Evolutionary conservation across 2,113 vertebrate genomes (phyloP).

Genomic region (Hyperopisus bebe): DNA sequence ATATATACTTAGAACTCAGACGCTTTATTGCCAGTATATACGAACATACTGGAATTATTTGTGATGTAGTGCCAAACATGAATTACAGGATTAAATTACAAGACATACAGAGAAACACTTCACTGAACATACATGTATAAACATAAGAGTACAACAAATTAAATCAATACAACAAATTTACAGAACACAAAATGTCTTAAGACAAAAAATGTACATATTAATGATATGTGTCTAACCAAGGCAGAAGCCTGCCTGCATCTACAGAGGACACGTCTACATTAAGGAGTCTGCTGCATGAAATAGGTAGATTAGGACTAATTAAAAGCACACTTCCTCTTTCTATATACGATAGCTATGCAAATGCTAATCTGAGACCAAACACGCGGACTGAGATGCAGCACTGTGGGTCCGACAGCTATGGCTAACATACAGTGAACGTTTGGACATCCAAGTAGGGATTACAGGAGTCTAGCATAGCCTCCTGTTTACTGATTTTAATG

Average conservation of each 20-base stretch:
- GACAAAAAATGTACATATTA: neutral
- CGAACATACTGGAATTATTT: neutral
- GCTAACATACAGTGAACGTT: neutral
- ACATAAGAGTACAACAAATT: neutral
- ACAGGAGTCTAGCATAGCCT: neutral
- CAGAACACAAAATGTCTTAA: neutral
- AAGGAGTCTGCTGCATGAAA: neutral
- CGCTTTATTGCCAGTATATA: neutral
- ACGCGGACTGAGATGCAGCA: neutral
- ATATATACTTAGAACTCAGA: neutral
- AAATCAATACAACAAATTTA: neutral
- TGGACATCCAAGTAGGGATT: neutral
- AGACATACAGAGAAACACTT: neutral
- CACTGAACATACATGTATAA: neutral
- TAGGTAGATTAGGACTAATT: neutral
- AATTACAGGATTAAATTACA: neutral
- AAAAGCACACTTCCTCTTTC: neutral
- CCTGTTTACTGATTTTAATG: neutral
- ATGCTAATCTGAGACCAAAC: neutral
- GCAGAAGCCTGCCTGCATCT: neutral
- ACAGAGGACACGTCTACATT: neutral
- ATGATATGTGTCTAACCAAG: neutral
- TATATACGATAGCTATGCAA: neutral
- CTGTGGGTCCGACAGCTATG: neutral
- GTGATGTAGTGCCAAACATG: neutral